These are phyloP conservation scores for Campylorhamphus procurvoides DNA, from an alignment of 2,113 vertebrate genomes.

Conservation along the genomic window DNA sequence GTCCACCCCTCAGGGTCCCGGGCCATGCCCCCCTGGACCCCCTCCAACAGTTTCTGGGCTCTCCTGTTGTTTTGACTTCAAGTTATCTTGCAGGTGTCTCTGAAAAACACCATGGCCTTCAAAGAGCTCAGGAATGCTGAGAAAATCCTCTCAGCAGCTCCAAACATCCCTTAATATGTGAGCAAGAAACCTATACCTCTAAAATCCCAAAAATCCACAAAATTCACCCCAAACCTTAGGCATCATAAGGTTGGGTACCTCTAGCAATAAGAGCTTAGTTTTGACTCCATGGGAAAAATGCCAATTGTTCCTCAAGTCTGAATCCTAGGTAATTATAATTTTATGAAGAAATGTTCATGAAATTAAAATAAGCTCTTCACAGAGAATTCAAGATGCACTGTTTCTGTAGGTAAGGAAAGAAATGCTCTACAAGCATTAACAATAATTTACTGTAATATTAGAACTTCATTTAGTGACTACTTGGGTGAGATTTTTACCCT, in stretches of 20 bases:
- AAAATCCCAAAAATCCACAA: no score
- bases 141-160: no score
- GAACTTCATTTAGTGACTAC: not conserved
- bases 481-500: not conserved
- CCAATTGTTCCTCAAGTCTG: not conserved
- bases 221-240: no score
- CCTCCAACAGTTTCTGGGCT: no score
- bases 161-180: no score
- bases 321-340: slow-evolving; percentile 18
- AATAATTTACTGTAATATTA: not conserved
- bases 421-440: not conserved
- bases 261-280: not conserved
- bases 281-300: not conserved
- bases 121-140: no score
- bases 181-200: no score
- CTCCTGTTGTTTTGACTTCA: no score
- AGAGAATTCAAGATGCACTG: not conserved
- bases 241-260: not conserved
- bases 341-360: slow-evolving; percentile 33
- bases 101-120: no score
- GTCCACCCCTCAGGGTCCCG: no score
- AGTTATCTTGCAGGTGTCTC: no score
- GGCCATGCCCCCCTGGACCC: no score
- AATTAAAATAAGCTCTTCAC: slow-evolving; percentile 47
- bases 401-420: slow-evolving; percentile 13